Evolutionary conservation across 2,797 vertebrate genomes (phyloP).

Genomic region (Phrynocephalus vlangalii): DNA sequence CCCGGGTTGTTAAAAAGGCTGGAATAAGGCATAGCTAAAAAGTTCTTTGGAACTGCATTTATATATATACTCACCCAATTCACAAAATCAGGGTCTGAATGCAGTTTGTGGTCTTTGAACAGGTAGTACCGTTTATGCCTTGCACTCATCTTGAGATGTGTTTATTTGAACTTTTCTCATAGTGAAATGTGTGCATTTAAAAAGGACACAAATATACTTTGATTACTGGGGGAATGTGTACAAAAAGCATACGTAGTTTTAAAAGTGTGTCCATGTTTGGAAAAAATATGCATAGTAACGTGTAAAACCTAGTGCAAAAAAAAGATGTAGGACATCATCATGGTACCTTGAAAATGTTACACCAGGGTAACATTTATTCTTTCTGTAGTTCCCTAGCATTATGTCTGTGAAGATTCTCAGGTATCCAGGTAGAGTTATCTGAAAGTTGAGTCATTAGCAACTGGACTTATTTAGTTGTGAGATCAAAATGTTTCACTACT

Average conservation of each 20-base stretch:
- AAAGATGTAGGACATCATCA: not conserved
- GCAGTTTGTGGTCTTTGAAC: too few species aligned
- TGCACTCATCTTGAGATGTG: not conserved
- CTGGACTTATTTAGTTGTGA: too few species aligned
- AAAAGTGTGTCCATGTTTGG: not conserved
- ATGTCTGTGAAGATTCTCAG: too few species aligned
- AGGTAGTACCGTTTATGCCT: too few species aligned
- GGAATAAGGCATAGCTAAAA: too few species aligned
- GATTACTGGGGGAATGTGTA: not conserved
- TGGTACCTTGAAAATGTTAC: not conserved
- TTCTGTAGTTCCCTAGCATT: not conserved
- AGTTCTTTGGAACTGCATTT: too few species aligned
- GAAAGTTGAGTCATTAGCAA: too few species aligned
- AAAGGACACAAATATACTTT: not conserved
- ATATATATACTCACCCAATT: too few species aligned
- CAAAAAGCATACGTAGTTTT: not conserved
- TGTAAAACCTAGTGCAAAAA: not conserved
- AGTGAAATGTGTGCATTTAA: not conserved
- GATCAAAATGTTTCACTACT: too few species aligned
- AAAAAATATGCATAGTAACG: not conserved
- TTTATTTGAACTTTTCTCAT: not conserved
- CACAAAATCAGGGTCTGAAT: too few species aligned
- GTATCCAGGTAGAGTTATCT: too few species aligned
- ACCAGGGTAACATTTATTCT: not conserved
- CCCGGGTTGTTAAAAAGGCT: too few species aligned